phyloP scores from a whole-genome alignment of 2,888 invertebrate genomes.

The Labia minor region DNA sequence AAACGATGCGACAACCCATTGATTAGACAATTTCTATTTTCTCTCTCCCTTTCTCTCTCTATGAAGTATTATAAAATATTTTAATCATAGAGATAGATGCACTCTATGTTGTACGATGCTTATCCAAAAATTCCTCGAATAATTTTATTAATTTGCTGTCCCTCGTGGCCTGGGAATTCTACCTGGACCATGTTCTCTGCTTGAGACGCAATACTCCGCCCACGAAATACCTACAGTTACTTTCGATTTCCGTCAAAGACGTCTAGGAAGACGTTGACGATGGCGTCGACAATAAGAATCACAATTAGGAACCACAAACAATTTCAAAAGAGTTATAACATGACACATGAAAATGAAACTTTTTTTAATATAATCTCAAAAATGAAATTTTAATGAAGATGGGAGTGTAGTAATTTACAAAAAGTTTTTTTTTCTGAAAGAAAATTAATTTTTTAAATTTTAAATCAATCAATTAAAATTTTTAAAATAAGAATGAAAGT shows the following conservation, averaged over 20 bases:
- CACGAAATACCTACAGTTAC: neutral
- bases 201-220: neutral
- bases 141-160: neutral
- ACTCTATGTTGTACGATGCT: neutral
- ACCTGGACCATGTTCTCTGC: neutral
- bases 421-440: too few relatives aligned
- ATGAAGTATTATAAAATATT: neutral
- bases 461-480: too few relatives aligned
- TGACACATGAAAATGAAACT: too few relatives aligned
- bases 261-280: neutral
- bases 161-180: conserved; percentile 2
- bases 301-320: too few relatives aligned
- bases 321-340: too few relatives aligned
- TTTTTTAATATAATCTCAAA: too few relatives aligned
- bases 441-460: too few relatives aligned
- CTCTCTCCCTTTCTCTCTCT: neutral
- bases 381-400: too few relatives aligned
- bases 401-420: too few relatives aligned
- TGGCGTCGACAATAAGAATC: too few relatives aligned
- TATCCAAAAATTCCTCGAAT: neutral
- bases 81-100: neutral
- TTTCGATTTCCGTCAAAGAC: neutral
- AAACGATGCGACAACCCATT: too few relatives aligned
- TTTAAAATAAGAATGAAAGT: too few relatives aligned
- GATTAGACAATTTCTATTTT: neutral